Evolutionary conservation across 2,888 invertebrate species (phyloP).

Genomic region (Yponomeuta plumbellus): DNA sequence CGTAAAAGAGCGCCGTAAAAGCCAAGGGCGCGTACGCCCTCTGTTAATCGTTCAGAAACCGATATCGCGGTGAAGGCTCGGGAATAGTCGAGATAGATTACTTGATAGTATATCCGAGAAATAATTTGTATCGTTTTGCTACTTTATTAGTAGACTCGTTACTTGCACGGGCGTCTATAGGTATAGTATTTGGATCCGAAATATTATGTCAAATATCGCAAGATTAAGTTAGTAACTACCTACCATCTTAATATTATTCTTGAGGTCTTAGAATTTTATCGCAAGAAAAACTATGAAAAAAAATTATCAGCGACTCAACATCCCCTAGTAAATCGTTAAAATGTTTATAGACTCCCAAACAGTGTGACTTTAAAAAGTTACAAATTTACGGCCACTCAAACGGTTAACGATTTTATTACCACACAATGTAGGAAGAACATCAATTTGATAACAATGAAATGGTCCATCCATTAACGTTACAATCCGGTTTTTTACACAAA

Average conservation of each 20-base stretch:
- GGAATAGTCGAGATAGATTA: constrained; percentile 74
- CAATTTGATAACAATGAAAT: constrained; percentile 36
- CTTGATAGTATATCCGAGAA: constrained; percentile 28
- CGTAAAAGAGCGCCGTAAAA: constrained; percentile 74
- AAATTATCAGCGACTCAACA: constrained; percentile 31
- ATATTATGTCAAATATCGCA: neutral
- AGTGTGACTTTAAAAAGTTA: constrained; percentile 73
- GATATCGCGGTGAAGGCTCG: constrained; percentile 72
- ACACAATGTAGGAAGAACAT: constrained; percentile 67
- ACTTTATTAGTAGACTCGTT: neutral
- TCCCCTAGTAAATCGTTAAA: constrained; percentile 69
- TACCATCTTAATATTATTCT: too few species aligned
- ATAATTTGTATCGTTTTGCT: constrained; percentile 12
- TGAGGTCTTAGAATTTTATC: too few species aligned
- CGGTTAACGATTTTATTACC: constrained; percentile 72
- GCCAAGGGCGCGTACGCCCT: constrained; percentile 74
- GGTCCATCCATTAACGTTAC: neutral
- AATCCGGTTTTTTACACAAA: neutral
- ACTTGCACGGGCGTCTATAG: neutral
- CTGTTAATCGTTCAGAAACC: constrained; percentile 76
- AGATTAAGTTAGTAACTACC: too few species aligned
- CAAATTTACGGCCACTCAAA: constrained; percentile 75
- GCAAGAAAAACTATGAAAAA: neutral
- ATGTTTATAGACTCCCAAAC: constrained; percentile 72
- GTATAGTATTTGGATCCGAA: neutral